Base-by-base conservation (phyloP, 2,797 vertebrate species). In the Phataginus tricuspis region DNA sequence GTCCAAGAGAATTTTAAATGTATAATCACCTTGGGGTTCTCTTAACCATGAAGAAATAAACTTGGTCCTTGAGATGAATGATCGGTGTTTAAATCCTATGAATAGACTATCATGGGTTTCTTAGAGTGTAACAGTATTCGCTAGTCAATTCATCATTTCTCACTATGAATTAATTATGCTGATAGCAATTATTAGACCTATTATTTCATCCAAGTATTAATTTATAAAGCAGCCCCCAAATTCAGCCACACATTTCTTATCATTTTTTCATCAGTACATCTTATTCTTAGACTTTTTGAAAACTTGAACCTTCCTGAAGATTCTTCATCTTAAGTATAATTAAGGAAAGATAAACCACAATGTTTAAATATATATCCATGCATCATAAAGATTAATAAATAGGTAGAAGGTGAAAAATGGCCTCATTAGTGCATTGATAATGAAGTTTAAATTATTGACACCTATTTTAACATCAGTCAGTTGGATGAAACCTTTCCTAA, bases 141-240 rank as follows among this genome's bases (percentile, higher is more conserved):
- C 75, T 92, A 97, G 86, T 96, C 95, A 97, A 87, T 90, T 98
- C 88, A 97, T 97, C 93, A 79, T 96, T 95, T 97, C 98, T 97
- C 97, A 95, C 95, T 96, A 92, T 29, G 16, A 98, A 96, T 98
- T 98, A 98, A 97, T 98, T 98, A 97, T 85, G 94, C 77, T 90
- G 94, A 93, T 75, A 91, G 69, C 97, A 96, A 96, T 97, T 87
- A 95, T 96, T 98, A 95, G 77, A 91, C 91, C 96, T 98, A 93
- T 96, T 98, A 96, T 90, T 96, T 97, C 98, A 97, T 23, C 49
- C 53, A 90, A 86, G 90, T 42, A 74, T 91, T 97, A 97, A 98
- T 98, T 98, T 97, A 98, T 94, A 94, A 96, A 97, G 96, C 16
- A 94, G 94, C 83, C 85, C 82, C 87, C 86, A 64, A 75, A 85